Conservation (phyloP, 2,113 vertebrate genomes). For the Anser brachyrhynchus region DNA sequence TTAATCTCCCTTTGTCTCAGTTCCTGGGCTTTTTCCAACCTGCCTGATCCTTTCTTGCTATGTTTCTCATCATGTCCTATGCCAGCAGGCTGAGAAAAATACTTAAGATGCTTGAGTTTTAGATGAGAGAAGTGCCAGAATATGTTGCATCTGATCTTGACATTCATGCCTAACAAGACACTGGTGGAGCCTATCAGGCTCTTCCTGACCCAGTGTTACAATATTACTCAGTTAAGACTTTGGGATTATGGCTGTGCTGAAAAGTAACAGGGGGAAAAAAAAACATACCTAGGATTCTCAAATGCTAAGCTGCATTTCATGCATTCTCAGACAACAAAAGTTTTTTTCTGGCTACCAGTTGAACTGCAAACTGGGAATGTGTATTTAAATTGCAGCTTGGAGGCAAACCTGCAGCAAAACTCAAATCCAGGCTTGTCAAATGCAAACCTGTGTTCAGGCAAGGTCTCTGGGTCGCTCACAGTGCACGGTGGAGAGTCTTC, state of each 20-base stretch:
- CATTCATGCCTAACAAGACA: neutral
- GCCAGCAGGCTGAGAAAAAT: neutral
- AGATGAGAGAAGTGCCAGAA: neutral
- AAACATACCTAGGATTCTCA: neutral
- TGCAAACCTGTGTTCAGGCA: neutral
- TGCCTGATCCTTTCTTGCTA: neutral
- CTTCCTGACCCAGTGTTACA: neutral
- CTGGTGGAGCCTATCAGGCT: neutral
- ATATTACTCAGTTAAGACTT: neutral
- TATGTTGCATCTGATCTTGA: slow-evolving; percentile 2
- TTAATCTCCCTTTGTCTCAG: neutral
- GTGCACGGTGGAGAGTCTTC: neutral
- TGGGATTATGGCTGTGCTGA: neutral
- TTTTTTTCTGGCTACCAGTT: neutral
- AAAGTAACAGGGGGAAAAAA: neutral
- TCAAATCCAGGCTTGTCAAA: neutral
- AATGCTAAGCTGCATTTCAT: neutral
- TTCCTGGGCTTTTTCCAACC: neutral
- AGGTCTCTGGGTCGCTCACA: neutral
- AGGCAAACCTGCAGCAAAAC: neutral
- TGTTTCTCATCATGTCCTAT: neutral
- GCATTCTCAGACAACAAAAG: neutral
- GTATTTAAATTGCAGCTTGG: neutral
- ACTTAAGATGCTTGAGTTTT: neutral
- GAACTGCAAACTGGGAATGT: neutral